These are phyloP conservation scores for Epinephelus cyanopodus DNA, from an alignment of 2,113 vertebrate species.

Conservation along the genomic window DNA sequence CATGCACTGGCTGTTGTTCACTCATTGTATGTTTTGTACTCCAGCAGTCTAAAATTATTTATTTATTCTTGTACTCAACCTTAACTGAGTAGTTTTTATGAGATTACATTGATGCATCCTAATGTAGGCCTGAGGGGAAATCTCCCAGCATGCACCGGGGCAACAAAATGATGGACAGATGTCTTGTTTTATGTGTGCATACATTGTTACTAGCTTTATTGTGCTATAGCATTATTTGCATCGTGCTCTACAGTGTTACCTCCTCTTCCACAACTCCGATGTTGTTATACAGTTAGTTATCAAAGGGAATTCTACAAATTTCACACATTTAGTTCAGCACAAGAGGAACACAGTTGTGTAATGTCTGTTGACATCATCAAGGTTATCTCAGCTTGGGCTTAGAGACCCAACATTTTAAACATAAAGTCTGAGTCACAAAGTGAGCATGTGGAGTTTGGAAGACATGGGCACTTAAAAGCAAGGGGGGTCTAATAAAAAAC, in stretches of 20 bases:
- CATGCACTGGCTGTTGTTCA: too few species aligned
- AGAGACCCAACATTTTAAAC: neutral
- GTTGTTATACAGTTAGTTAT: neutral
- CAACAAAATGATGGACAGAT: neutral
- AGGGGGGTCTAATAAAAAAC: neutral
- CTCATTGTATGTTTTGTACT: neutral
- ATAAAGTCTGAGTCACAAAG: too few species aligned
- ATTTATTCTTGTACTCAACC: neutral
- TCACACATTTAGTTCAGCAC: constrained; percentile 2
- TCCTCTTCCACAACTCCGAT: neutral
- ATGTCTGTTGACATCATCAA: constrained; percentile 15
- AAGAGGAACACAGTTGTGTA: neutral
- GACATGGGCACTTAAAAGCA: too few species aligned
- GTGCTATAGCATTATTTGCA: neutral
- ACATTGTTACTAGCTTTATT: neutral
- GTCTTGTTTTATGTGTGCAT: constrained; percentile 15
- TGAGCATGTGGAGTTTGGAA: too few species aligned
- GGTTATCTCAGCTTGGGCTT: neutral
- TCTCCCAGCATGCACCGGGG: constrained; percentile 23
- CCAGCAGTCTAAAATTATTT: neutral
- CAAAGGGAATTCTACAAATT: neutral
- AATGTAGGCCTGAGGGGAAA: accelerated
- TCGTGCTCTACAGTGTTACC: neutral
- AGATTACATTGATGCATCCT: neutral
- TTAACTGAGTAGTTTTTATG: neutral